Evolutionary conservation across 2,113 vertebrate species (phyloP).

Genomic region (Coryphaenoides rupestris): DNA sequence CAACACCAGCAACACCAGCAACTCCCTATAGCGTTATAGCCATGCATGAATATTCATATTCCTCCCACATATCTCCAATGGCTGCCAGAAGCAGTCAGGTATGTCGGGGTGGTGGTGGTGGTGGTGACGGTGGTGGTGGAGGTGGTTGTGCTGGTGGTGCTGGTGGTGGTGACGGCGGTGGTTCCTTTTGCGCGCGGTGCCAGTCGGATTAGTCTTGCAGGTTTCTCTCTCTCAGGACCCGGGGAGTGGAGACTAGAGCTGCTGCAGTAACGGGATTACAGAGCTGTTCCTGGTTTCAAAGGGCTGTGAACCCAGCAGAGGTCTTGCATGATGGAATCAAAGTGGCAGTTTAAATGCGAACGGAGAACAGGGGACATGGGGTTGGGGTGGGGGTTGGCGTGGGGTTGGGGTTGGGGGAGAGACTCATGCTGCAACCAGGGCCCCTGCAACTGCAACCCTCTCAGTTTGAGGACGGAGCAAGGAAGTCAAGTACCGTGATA

Average conservation of each 20-base stretch:
- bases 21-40: conserved; percentile 28
- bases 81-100: conserved; percentile 69
- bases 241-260: conserved; percentile 76
- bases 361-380: conserved; percentile 53
- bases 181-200: conserved; percentile 64
- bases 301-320: conserved; percentile 93
- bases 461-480: too few species aligned
- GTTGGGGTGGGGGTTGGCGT: conserved; percentile 54
- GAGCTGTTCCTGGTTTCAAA: conserved; percentile 94
- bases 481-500: conserved; percentile 20
- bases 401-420: conserved; percentile 69
- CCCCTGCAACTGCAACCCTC: too few species aligned
- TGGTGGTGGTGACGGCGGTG: too few species aligned
- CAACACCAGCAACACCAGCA: conserved; percentile 27
- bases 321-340: conserved; percentile 96
- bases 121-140: too few species aligned
- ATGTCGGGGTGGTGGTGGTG: too few species aligned
- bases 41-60: conserved; percentile 36
- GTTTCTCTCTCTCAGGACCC: conserved; percentile 79
- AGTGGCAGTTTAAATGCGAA: conserved; percentile 92
- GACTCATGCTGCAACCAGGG: too few species aligned
- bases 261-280: conserved; percentile 89
- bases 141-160: too few species aligned
- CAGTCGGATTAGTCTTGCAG: conserved; percentile 79
- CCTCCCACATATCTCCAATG: conserved; percentile 56